Base-by-base conservation (phyloP, 1,140 invertebrate species). In the Coenobita brevimanus region DNA sequence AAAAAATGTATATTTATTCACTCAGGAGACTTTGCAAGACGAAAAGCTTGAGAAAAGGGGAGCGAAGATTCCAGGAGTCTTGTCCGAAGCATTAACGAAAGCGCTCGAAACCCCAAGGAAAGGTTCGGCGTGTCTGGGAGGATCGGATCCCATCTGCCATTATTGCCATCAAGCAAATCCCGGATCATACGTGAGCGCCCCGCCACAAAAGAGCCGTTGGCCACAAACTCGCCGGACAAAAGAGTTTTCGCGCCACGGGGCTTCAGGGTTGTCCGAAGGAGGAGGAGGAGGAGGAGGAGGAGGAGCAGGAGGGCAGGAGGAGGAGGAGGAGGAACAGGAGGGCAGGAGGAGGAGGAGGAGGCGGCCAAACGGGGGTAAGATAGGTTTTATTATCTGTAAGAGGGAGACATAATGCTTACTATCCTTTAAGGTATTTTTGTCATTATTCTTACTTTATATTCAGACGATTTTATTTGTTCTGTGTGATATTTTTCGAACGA, bases 91-190 rank as follows among this genome's bases (percentile, higher is more conserved):
- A 87, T 80, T 87, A 27, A 24, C 62, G 62, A 24, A 73, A 71
- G 24, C 33, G 46, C 6, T 46, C 41, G 64, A 87, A 71, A 24
- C 43, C 43, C 27, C 36, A 30, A 33, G 84, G 57, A 81, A 87
- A 80, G 36, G 30, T n/a, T 27, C 33, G 4, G 60, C 30, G 46
- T 50, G 62, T 81, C 84, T 80, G 69, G 76, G 36, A 79, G 57
- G 76, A 38, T n/a, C 84, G 75, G 84, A 87, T 80, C 84, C 84
- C 84, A 87, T 87, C 84, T 87, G 84, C 84, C 78, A 87, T 87
- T 87, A 87, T 87, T 87, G 76, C 84, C 84, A 87, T 87, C 84
- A 87, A 87, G 84, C 76, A 87, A 87, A 87, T 87, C 84, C 84
- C 62, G 76, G 84, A 81, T 80, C 84, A 80, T 87, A 87, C 84